phyloP scores from a whole-genome alignment of 2,113 vertebrate species.

The Brevimyrus niger region DNA sequence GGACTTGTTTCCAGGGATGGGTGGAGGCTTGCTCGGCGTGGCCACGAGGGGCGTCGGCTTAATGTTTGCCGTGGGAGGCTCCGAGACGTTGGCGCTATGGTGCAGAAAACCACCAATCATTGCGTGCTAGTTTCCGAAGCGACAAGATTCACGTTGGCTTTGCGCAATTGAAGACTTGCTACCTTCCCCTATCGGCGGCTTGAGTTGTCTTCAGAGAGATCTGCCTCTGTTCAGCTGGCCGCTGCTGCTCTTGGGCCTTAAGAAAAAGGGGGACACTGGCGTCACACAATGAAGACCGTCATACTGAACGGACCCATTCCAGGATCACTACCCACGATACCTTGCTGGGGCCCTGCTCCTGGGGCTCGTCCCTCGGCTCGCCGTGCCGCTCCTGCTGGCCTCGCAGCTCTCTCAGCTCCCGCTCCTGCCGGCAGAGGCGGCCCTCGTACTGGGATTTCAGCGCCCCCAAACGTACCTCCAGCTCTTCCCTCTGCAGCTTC shows the following conservation, averaged over 20 bases:
- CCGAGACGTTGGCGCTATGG: conserved; percentile 79
- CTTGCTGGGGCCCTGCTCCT: conserved; percentile 79
- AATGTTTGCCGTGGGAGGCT: conserved; percentile 95
- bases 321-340: conserved; percentile 42
- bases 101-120: background rate
- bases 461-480: conserved; percentile 86
- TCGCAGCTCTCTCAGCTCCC: conserved; percentile 73
- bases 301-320: background rate
- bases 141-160: background rate
- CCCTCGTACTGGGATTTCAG: conserved; percentile 93
- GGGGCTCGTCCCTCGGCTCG: conserved; percentile 84
- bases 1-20: conserved; percentile 85
- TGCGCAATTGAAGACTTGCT: conserved; percentile 34
- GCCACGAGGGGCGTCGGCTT: conserved; percentile 93
- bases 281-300: background rate
- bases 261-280: conserved; percentile 5
- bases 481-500: conserved; percentile 84
- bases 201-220: conserved; percentile 86
- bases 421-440: conserved; percentile 83
- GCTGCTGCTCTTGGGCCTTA: conserved; percentile 85
- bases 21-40: conserved; percentile 83
- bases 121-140: too few species aligned
- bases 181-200: conserved; percentile 90
- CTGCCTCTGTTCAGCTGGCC: conserved; percentile 69
- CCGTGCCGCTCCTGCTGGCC: conserved; percentile 90